Conservation (phyloP, 2,113 vertebrate genomes). For the Sterrhoptilus dennistouni region DNA sequence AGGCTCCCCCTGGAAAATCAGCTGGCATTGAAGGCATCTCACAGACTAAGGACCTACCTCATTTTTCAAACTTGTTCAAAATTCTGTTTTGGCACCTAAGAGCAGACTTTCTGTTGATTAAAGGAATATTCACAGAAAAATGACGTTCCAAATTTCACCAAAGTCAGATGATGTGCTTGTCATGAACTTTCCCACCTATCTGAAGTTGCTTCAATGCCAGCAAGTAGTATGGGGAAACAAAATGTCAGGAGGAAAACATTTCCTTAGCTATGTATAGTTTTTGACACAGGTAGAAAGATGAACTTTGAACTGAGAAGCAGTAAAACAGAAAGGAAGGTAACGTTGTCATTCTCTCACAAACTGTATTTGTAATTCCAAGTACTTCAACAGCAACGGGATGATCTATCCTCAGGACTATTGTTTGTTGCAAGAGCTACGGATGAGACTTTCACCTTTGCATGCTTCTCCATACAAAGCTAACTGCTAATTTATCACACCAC, state of each 20-base stretch:
- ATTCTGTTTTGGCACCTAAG: neutral
- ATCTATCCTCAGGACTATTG: neutral
- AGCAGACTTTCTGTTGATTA: neutral
- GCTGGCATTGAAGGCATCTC: neutral
- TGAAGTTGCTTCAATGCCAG: neutral
- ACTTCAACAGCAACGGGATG: neutral
- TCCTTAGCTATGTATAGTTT: neutral
- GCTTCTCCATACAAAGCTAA: neutral
- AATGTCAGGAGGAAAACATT: neutral
- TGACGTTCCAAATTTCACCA: neutral
- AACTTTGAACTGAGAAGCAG: constrained; percentile 11
- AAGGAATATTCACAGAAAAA: neutral
- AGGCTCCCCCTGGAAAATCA: constrained; percentile 38
- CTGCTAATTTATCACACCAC: neutral
- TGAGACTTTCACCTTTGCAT: neutral
- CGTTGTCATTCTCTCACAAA: neutral
- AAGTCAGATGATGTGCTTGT: neutral
- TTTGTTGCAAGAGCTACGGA: neutral
- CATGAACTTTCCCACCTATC: neutral
- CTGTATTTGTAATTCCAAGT: neutral
- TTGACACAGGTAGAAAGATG: neutral
- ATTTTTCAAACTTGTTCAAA: neutral
- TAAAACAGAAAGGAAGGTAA: neutral
- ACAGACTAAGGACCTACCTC: neutral
- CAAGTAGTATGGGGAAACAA: neutral